Evolutionary conservation across 2,113 vertebrate species (phyloP).

Genomic region (Parotia lawesii): DNA sequence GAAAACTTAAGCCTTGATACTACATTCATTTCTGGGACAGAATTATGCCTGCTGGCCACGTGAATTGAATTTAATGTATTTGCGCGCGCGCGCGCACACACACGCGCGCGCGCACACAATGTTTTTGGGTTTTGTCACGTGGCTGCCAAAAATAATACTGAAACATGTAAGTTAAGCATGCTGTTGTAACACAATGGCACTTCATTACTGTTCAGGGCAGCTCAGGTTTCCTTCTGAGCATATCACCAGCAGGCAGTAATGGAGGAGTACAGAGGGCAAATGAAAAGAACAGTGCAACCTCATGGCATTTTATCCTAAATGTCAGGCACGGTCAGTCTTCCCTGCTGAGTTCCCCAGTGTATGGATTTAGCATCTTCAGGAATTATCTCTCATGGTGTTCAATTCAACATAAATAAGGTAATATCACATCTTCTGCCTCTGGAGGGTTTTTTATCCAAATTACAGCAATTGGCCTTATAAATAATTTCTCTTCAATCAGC

Average conservation of each 20-base stretch:
- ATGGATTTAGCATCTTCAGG: background rate
- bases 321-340: background rate
- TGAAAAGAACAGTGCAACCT: background rate
- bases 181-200: background rate
- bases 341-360: background rate
- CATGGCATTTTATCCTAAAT: background rate
- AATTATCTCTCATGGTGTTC: background rate
- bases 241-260: background rate
- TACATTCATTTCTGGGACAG: background rate
- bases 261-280: background rate
- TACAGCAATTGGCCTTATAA: background rate
- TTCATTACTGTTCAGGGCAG: background rate
- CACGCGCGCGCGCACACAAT: background rate
- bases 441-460: background rate
- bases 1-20: background rate
- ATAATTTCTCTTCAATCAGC: background rate
- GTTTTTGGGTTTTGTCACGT: constrained; percentile 5
- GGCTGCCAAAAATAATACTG: constrained; percentile 18
- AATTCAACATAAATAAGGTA: background rate
- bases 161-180: background rate
- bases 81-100: fast-evolving
- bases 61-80: background rate
- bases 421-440: background rate
- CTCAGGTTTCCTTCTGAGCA: background rate
- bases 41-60: background rate